A percentile compares a stretch with the other conserved stretches of the same genome.
Conservation (phyloP, 92 coral and sea anemone species). For the Plumapathes pennacea region DNA sequence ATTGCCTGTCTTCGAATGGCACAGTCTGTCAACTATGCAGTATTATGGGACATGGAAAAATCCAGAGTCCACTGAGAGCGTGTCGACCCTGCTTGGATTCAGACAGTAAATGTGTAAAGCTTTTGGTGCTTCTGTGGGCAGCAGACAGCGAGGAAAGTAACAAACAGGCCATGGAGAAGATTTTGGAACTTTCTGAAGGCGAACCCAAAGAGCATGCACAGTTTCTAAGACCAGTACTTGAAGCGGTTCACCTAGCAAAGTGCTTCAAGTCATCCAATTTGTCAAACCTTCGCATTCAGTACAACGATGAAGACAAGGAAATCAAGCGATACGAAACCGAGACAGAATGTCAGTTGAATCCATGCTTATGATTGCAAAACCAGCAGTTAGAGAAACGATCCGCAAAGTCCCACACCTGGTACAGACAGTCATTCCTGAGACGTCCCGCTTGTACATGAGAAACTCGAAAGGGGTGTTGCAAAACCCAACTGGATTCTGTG, state of each 20-base stretch:
- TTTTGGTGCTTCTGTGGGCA: constrained; percentile 26
- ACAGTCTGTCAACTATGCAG: constrained; percentile 27
- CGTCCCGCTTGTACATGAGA: constrained; percentile 21
- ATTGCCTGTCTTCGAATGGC: too few species aligned
- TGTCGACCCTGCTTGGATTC: constrained; percentile 16
- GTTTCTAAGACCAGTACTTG: constrained; percentile 20
- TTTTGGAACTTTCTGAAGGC: constrained; percentile 5
- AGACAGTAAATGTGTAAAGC: constrained; percentile 15
- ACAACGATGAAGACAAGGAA: constrained; percentile 23
- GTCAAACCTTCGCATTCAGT: constrained; percentile 25
- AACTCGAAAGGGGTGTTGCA: constrained; percentile 28
- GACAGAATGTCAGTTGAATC: constrained; percentile 47
- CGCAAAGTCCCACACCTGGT: constrained; percentile 21
- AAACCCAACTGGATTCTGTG: constrained; percentile 34
- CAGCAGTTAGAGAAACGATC: constrained; percentile 1
- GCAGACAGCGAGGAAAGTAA: constrained; percentile 35
- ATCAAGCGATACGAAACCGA: constrained; percentile 15
- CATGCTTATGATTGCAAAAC: constrained; percentile 17
- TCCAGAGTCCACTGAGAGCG: constrained; percentile 14
- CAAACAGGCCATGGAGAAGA: constrained; percentile 49
- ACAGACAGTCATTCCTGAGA: constrained; percentile 28
- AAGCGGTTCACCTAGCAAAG: constrained; percentile 48
- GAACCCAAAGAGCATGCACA: constrained; percentile 5
- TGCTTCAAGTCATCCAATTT: constrained; percentile 37
- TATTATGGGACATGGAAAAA: constrained; percentile 8